phyloP scores from a whole-genome alignment of 2,888 invertebrate genomes.

The Pheosia gnoma region DNA sequence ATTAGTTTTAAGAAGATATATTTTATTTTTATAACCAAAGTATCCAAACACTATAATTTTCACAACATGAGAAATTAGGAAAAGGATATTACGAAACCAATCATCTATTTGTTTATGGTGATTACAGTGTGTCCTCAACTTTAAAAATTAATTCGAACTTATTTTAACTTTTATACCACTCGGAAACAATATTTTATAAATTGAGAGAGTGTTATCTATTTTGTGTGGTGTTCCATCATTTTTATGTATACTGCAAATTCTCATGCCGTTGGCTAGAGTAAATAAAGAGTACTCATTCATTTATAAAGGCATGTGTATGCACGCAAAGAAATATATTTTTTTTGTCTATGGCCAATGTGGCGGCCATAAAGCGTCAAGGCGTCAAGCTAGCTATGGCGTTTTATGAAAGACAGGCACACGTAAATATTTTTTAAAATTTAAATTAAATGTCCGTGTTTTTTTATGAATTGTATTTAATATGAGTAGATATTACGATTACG shows the following conservation, averaged over 20 bases:
- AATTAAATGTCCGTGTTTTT: constrained; percentile 62
- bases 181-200: no score
- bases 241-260: no score
- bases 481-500: constrained; percentile 84
- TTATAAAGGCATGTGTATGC: constrained; percentile 38
- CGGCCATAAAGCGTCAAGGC: constrained; percentile 75
- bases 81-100: constrained; percentile 36
- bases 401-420: constrained; percentile 62
- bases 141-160: constrained; percentile 13
- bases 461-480: constrained; percentile 70
- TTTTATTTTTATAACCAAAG: background rate
- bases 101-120: constrained; percentile 23
- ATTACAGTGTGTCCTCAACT: constrained; percentile 26
- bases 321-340: constrained; percentile 35
- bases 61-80: constrained; percentile 29
- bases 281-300: no score
- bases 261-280: no score
- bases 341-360: constrained; percentile 79
- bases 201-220: no score
- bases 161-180: no score
- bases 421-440: constrained; percentile 59
- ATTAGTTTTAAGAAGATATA: no score
- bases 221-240: no score
- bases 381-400: constrained; percentile 77
- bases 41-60: constrained; percentile 8